These are phyloP conservation scores for Creontiades dilutus DNA, from an alignment of 2,888 invertebrate genomes.

Conservation along the genomic window DNA sequence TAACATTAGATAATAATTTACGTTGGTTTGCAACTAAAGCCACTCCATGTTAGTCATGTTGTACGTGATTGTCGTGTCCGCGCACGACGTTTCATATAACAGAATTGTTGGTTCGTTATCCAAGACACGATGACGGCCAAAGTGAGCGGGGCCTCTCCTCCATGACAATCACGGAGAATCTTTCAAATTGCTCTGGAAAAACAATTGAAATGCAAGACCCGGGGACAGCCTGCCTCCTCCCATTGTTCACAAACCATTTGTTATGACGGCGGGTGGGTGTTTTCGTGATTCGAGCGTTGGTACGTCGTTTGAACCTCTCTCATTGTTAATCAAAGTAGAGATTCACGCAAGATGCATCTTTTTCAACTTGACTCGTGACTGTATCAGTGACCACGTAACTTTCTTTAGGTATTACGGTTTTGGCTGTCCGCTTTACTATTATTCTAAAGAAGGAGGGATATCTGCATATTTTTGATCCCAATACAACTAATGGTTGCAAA, in stretches of 20 bases:
- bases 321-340: constrained; percentile 15
- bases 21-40: too few relatives aligned
- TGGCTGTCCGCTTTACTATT: too few relatives aligned
- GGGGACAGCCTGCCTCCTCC: neutral
- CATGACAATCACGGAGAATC: constrained; percentile 27
- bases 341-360: constrained; percentile 12
- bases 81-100: neutral
- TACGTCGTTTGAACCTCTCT: neutral
- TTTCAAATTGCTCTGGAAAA: constrained; percentile 34
- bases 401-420: too few relatives aligned
- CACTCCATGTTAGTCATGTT: neutral
- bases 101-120: neutral
- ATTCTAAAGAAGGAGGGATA: too few relatives aligned
- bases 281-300: neutral
- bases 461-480: too few relatives aligned
- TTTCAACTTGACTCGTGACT: neutral
- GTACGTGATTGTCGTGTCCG: neutral
- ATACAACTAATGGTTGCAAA: too few relatives aligned
- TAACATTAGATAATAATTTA: too few relatives aligned
- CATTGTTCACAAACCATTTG: constrained; percentile 36
- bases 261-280: constrained; percentile 16
- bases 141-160: constrained; percentile 2
- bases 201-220: constrained; percentile 28
- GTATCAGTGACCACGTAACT: neutral
- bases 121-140: neutral